Evolutionary conservation across 2,888 invertebrate species (phyloP), one percentile per base, ranked within the genome.

Genomic region (Drosophila crucigera): DNA sequence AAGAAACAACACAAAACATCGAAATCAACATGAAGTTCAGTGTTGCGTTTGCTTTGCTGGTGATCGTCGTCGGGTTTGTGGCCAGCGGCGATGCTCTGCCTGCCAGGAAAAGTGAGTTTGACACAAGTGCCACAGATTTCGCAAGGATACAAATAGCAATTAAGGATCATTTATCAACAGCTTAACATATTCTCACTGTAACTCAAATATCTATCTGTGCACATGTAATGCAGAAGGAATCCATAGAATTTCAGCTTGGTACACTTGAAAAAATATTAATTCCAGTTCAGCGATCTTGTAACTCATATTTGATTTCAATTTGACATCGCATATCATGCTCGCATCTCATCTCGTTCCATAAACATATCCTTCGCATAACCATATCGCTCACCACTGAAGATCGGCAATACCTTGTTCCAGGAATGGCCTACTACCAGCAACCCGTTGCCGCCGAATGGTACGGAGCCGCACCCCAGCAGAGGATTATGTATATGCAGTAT

Each of bases 401-500:
- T 74, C 82, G 90, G 28, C 82, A 85, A 89, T 78, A 59, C 81
- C 58, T 81, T 41, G 54, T 81, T 84, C 70, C 84, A 92, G 92
- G 92, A 77, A 89, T 92, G 90, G 91, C 90, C 47, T 92, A 92
- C 76, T 89, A 89, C 54, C 92, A 92, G 76, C 93, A 91, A 49
- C 92, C 93, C 6, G 90, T 92, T 39, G 90, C 93, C 47, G 91
- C 90, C 49, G 91, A 87, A 69, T 91, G 91, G 75, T 92, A 91
- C 65, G 87, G 78, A 3, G 76, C 82, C 14, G 77, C 72, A 6
- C 84, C 91, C 31, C 90, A 91, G 61, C 85, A 90, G 60, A 91
- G 92, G 39, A 84, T 91, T 77, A 91, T 92, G 91, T 93, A 93
- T 74, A 91, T 93, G 89, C 92, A 92, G 65, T 92, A 93, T 49